These are phyloP conservation scores for Vollenhovia emeryi DNA, from an alignment of 1,140 invertebrate genomes.

Conservation along the genomic window DNA sequence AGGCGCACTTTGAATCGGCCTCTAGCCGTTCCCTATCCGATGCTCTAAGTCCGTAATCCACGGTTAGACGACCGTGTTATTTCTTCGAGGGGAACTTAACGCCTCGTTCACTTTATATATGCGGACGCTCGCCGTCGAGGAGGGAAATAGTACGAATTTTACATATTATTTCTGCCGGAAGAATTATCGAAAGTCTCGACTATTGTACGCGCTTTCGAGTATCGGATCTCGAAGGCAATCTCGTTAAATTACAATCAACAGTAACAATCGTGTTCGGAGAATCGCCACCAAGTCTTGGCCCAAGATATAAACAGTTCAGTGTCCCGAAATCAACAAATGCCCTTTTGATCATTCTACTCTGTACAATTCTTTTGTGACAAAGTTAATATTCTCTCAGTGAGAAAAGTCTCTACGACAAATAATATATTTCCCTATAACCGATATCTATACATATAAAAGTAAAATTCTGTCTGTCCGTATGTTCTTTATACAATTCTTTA, in stretches of 20 bases:
- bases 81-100: conserved; percentile 67
- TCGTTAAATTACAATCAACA: neutral
- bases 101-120: conserved; percentile 33
- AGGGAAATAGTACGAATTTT: conserved; percentile 1
- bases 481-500: too few species aligned
- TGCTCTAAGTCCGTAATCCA: conserved; percentile 73
- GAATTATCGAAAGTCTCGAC: neutral
- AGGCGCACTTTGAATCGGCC: conserved; percentile 51
- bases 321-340: neutral
- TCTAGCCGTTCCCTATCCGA: conserved; percentile 32
- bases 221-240: neutral
- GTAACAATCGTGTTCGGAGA: neutral
- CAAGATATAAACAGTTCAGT: neutral
- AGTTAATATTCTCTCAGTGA: neutral
- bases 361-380: neutral
- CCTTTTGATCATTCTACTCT: neutral
- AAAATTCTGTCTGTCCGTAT: too few species aligned
- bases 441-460: too few species aligned
- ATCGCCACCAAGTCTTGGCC: neutral
- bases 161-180: neutral
- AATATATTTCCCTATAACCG: too few species aligned
- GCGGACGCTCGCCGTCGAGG: neutral
- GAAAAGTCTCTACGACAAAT: too few species aligned
- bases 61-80: conserved; percentile 71
- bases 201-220: neutral